phyloP scores from a whole-genome alignment of 2,113 vertebrate species.

The Hucho hucho region DNA sequence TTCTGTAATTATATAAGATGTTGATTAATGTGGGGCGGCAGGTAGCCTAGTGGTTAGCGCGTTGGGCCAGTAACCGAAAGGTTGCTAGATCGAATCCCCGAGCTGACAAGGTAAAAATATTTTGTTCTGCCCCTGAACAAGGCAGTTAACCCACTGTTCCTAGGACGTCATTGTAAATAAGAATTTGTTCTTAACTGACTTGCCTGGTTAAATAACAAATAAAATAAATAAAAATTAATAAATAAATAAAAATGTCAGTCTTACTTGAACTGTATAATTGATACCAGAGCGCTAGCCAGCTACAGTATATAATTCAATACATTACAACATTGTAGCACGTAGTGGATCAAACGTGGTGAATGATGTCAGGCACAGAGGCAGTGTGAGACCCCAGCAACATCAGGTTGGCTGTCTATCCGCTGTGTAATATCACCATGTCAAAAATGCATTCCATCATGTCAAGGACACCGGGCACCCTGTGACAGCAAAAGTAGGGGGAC shows the following conservation, averaged over 20 bases:
- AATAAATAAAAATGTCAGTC: slow-evolving; percentile 2
- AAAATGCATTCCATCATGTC: slow-evolving; percentile 58
- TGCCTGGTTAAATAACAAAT: too few relatives aligned
- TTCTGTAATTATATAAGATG: neutral
- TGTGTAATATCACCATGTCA: slow-evolving; percentile 46
- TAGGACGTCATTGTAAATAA: too few relatives aligned
- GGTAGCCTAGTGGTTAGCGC: too few relatives aligned
- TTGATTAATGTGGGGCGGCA: neutral
- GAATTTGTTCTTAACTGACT: too few relatives aligned
- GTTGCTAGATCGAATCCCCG: too few relatives aligned
- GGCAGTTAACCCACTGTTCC: too few relatives aligned
- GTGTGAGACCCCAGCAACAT: slow-evolving; percentile 3
- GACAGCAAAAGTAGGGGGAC: slow-evolving; percentile 36
- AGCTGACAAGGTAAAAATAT: too few relatives aligned
- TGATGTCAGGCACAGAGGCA: neutral
- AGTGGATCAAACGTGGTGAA: neutral
- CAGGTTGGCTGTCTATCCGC: slow-evolving; percentile 24
- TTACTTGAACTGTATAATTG: neutral
- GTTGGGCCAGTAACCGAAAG: too few relatives aligned
- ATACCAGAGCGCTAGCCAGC: neutral
- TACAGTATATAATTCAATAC: slow-evolving; percentile 2
- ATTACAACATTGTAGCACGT: neutral
- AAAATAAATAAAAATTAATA: neutral
- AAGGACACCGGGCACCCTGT: slow-evolving; percentile 45
- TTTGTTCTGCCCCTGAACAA: too few relatives aligned